phyloP scores from a whole-genome alignment of 2,797 vertebrate genomes.

The Nothura maculosa region DNA sequence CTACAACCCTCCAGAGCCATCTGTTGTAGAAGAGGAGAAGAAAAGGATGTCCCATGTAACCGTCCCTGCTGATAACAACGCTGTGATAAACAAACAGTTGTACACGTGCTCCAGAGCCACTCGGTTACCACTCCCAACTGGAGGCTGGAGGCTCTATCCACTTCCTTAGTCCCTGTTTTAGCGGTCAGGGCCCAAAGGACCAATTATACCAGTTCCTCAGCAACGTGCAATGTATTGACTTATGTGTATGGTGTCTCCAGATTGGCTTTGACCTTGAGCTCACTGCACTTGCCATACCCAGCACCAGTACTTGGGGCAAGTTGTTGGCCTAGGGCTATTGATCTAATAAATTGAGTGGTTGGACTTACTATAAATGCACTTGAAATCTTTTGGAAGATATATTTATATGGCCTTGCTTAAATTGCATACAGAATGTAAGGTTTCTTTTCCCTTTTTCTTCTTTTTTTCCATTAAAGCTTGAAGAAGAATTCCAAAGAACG shows the following conservation, averaged over 20 bases:
- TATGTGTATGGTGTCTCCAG: neutral
- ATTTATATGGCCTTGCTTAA: neutral
- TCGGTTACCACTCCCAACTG: neutral
- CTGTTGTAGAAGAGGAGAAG: slow-evolving; percentile 68
- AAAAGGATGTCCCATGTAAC: slow-evolving; percentile 57
- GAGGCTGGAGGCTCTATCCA: neutral
- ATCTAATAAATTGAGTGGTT: neutral
- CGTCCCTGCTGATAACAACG: slow-evolving; percentile 41
- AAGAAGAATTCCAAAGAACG: slow-evolving; percentile 99
- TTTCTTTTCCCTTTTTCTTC: neutral
- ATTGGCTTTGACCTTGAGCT: neutral
- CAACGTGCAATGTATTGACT: neutral
- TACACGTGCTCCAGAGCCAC: slow-evolving; percentile 19
- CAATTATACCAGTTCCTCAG: neutral
- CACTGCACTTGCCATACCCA: neutral
- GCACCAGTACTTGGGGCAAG: neutral
- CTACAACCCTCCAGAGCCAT: slow-evolving; percentile 66
- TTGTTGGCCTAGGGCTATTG: neutral
- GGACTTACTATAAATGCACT: neutral
- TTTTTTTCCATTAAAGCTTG: slow-evolving; percentile 86
- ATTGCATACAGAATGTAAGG: neutral
- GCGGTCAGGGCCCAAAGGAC: neutral
- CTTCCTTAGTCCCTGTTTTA: neutral
- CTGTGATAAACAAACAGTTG: slow-evolving; percentile 58
- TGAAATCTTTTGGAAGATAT: neutral